Evolutionary conservation across 2,113 vertebrate genomes (phyloP), one percentile per base, ranked within the genome.

Genomic region (Oncorhynchus keta): DNA sequence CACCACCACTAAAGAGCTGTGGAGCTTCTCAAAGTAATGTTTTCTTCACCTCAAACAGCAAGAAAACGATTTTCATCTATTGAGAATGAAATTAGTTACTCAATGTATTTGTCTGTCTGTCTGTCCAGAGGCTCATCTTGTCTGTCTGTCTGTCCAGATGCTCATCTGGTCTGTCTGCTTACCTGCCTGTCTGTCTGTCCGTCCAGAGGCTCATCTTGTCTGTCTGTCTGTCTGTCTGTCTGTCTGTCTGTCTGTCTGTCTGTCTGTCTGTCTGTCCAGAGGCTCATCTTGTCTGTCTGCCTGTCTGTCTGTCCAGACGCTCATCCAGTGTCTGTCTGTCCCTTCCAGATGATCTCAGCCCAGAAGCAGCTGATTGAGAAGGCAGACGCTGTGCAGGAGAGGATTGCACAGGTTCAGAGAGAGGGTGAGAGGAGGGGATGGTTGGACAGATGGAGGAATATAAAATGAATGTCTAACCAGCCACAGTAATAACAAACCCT

Each of bases 391-490:
- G 92, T 97, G 59, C 95, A 98, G 0, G 95, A 97, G 87, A 95
- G 95, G 91, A 96, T 99, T 68, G 92, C 93, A 71, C 96, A 96
- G 88, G 97, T 97, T 90, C 97, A 97, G 92, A 97, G 93, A 94
- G 93, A 93, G 87, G 93, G 93, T 94, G 79, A 82, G 84, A 64
- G 20, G 66, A 20, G 5, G 4, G 2, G 28, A 4, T 49, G 18
- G 48, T 70, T n/a, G 39, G 73, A 35, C 12, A 8, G 51, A 72
- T 26, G 49, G 22, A n/a, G 30, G 13, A 24, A 30, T 30, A n/a
- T 28, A 55, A 55, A 55, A 45, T 12, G 9, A 45, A 45, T 45
- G 2, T 45, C 8, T 12, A 5, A 55, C 51, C 12, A 18, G 16
- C 12, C 3, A 55, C 4, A 55, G 39, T 45, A 45, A 45, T 18